These are phyloP conservation scores for Anhinga anhinga DNA, from an alignment of 2,113 vertebrate species.

Conservation along the genomic window DNA sequence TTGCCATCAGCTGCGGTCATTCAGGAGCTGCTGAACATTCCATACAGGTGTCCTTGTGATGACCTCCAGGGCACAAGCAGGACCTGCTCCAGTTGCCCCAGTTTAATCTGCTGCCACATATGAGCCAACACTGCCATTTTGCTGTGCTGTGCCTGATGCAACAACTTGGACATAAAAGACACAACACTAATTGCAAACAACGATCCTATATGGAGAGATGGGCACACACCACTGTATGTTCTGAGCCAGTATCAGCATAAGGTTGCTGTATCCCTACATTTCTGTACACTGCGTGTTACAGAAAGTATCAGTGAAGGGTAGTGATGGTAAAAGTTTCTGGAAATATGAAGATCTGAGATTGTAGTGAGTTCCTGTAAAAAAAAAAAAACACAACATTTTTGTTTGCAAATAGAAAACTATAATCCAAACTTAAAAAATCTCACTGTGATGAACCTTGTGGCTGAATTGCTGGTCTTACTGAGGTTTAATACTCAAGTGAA, in stretches of 20 bases:
- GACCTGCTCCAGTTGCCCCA: background rate
- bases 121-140: background rate
- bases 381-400: fast-evolving
- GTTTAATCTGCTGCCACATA: background rate
- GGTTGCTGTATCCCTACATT: no score
- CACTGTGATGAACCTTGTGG: background rate
- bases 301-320: background rate
- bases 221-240: background rate
- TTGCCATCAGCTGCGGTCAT: background rate
- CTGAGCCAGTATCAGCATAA: background rate
- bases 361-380: background rate
- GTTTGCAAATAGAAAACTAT: background rate
- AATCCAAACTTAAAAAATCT: background rate
- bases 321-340: background rate
- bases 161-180: background rate
- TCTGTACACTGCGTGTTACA: background rate
- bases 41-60: background rate
- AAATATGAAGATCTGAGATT: background rate
- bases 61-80: background rate
- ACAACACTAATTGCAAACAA: background rate
- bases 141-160: background rate
- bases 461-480: background rate
- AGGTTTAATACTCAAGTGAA: background rate
- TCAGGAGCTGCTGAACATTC: background rate
- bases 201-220: background rate